Evolutionary conservation across 2,888 invertebrate genomes (phyloP), one percentile per base, ranked within the genome.

Genomic region (Anthophora plumipes): DNA sequence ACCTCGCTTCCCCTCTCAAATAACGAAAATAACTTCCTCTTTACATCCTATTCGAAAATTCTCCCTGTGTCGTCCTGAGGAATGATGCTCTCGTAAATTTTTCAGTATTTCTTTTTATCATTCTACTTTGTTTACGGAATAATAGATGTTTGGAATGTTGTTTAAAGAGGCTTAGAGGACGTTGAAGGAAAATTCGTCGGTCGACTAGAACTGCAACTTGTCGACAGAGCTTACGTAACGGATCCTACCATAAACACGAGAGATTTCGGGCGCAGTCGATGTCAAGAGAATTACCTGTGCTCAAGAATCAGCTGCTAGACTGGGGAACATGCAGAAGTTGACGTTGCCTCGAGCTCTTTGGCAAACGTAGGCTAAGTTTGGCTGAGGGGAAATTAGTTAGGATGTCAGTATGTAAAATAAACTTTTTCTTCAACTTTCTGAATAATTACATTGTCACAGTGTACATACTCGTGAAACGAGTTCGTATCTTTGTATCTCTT

Each of bases 291-390:
- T 61, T 41, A 70, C 25, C 20, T 6, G 54, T 12, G 67, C 41
- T 63, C 61, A 71, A 63, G 63, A 63, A 71, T 71, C 63, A 41
- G 41, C 20, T n/a, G 60, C 39, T 31, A 41, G 52, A 52, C 39
- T 22, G 22, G 22, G 17, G 1, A 68, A 31, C 31, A 43, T 37
- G 20, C 6, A 2, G 37, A 20, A 48, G 37, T 37, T 59, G 37
- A 39, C 20, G 17, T 59, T 11, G 59, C 69, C 69, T 7, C 46
- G 4, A 48, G 69, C 46, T 17, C 46, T 69, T 48, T 20, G 20
- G 46, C 37, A 48, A 17, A 31, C 20, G n/a, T 20, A 57, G n/a
- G 46, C 46, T 12, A 59, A 43, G 20, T 37, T 43, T 12, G 11
- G 20, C 22, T 20, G 4, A 11, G n/a, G 25, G 41, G 14, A 46